phyloP scores from a whole-genome alignment of 2,113 vertebrate species.

The Leuciscus idus region DNA sequence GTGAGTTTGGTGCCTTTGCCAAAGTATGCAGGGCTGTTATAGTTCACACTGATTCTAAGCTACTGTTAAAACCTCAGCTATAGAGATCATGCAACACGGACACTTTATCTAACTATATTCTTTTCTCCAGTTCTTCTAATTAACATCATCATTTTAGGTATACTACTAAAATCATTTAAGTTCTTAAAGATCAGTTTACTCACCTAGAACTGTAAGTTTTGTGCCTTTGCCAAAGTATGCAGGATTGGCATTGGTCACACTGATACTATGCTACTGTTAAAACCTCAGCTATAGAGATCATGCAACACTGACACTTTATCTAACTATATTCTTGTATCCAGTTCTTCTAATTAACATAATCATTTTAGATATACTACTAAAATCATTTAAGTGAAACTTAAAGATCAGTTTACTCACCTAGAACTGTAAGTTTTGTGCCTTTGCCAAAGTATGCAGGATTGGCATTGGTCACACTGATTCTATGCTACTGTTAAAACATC shows the following conservation, averaged over 20 bases:
- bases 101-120: not conserved
- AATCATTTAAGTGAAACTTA: not conserved
- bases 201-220: not conserved
- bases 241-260: not conserved
- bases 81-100: not conserved
- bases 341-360: not conserved
- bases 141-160: not conserved
- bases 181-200: not conserved
- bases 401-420: conserved; percentile 62
- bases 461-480: conserved; percentile 73
- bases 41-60: conserved; percentile 42
- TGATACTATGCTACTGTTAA: conserved; percentile 47
- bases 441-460: conserved; percentile 57
- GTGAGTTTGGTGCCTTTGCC: conserved; percentile 62
- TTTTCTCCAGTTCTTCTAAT: not conserved
- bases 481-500: conserved; percentile 69
- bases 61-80: not conserved
- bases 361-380: not conserved
- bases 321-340: not conserved
- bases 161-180: not conserved
- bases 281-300: not conserved
- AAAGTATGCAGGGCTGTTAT: conserved; percentile 53
- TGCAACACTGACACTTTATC: no score
- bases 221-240: conserved; percentile 18
- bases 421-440: conserved; percentile 63